A percentile compares a stretch with the other conserved stretches of the same genome.
Evolutionary conservation across 2,113 vertebrate genomes (phyloP).

Genomic region (Amia ocellicauda): DNA sequence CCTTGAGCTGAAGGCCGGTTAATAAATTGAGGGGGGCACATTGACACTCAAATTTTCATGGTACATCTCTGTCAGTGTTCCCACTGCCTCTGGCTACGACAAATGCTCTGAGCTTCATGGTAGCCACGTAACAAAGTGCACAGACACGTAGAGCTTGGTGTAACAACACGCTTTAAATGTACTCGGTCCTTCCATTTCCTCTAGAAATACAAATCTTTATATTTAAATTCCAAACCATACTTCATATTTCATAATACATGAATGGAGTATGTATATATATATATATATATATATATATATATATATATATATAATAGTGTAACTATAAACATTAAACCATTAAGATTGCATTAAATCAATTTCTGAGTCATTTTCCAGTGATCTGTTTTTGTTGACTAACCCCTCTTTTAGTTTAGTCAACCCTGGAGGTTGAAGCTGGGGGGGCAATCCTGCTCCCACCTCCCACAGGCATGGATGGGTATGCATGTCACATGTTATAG

Average conservation of each 20-base stretch:
- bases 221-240: too few species aligned
- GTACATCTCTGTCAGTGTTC: constrained; percentile 72
- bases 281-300: too few species aligned
- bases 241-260: too few species aligned
- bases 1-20: constrained; percentile 75
- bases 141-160: background rate
- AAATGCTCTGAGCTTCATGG: constrained; percentile 57
- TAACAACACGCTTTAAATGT: background rate
- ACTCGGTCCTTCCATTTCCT: background rate
- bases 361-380: background rate
- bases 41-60: constrained; percentile 77
- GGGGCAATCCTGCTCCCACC: background rate
- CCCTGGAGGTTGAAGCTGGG: background rate
- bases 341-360: too few species aligned
- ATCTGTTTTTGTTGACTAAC: background rate
- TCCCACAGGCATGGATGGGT: background rate
- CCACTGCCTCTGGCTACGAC: constrained; percentile 64
- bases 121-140: constrained; percentile 48
- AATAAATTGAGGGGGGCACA: constrained; percentile 77
- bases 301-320: too few species aligned
- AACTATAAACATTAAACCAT: too few species aligned
- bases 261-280: too few species aligned
- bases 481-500: background rate
- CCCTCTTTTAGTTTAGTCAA: background rate
- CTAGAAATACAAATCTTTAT: too few species aligned